A percentile compares a stretch with the other conserved stretches of the same genome.
These are phyloP conservation scores for Nomia melanderi DNA, from an alignment of 1,140 invertebrate genomes.

Conservation along the genomic window DNA sequence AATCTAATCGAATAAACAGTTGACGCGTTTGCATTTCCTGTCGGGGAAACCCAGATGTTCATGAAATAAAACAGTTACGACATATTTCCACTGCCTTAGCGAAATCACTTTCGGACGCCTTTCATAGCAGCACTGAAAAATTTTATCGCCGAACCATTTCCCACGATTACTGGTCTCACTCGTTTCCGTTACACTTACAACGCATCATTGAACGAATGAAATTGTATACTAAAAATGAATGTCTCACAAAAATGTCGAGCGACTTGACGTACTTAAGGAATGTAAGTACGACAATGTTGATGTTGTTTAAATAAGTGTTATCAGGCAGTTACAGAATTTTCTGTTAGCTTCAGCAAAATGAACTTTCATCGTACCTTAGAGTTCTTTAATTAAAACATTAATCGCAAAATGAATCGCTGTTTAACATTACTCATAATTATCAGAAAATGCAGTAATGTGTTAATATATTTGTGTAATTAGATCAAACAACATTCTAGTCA, in stretches of 20 bases:
- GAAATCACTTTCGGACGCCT: slow-evolving; percentile 24
- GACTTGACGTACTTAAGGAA: not conserved
- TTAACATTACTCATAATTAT: too few species aligned
- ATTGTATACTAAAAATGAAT: not conserved
- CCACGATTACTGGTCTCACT: not conserved
- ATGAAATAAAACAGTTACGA: slow-evolving; percentile 28
- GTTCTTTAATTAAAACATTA: too few species aligned
- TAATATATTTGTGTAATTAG: not conserved
- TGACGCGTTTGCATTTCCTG: not conserved
- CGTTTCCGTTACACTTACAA: slow-evolving; percentile 9
- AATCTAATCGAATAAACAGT: not conserved
- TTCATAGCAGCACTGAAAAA: slow-evolving; percentile 29
- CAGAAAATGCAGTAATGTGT: not conserved
- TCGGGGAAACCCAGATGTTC: not conserved
- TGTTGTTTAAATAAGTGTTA: too few species aligned
- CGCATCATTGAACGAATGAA: slow-evolving; percentile 6
- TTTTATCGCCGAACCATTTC: slow-evolving; percentile 32
- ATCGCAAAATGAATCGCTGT: too few species aligned
- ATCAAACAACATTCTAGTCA: too few species aligned
- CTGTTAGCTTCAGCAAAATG: too few species aligned
- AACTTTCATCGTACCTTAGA: too few species aligned
- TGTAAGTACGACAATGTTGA: too few species aligned
- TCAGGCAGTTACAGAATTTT: too few species aligned
- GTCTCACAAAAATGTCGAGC: not conserved
- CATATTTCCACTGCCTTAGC: not conserved